phyloP scores from a whole-genome alignment of 2,797 vertebrate species.

The Molothrus aeneus region DNA sequence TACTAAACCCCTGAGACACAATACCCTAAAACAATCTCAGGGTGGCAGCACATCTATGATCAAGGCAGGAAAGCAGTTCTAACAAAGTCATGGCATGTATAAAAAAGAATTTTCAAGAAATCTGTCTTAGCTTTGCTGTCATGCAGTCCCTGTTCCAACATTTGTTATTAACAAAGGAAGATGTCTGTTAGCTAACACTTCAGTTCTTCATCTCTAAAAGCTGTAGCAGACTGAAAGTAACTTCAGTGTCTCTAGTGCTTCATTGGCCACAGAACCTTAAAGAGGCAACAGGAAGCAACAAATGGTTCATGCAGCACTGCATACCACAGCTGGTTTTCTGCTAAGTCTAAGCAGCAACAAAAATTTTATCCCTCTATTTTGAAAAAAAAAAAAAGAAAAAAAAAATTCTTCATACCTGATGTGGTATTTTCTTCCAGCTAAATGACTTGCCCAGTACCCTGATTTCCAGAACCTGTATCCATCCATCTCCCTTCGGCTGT shows the following conservation, averaged over 20 bases:
- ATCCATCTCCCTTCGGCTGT: constrained; percentile 96
- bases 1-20: background rate
- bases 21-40: background rate
- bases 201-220: background rate
- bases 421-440: constrained; percentile 95
- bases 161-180: constrained; percentile 17
- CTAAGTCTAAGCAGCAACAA: background rate
- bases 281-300: background rate
- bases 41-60: background rate
- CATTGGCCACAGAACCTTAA: background rate
- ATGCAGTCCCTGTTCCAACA: background rate
- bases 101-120: background rate
- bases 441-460: constrained; percentile 97
- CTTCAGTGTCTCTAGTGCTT: background rate
- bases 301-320: background rate
- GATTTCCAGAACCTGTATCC: constrained; percentile 98
- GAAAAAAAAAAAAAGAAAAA: background rate
- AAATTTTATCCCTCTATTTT: background rate
- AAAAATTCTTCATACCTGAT: constrained; percentile 84
- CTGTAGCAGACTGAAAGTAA: background rate
- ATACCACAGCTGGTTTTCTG: background rate
- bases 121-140: background rate
- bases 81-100: background rate
- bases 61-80: background rate
- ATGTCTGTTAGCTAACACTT: background rate